phyloP scores from a whole-genome alignment of 1,140 invertebrate genomes.

The Eurosta solidaginis region DNA sequence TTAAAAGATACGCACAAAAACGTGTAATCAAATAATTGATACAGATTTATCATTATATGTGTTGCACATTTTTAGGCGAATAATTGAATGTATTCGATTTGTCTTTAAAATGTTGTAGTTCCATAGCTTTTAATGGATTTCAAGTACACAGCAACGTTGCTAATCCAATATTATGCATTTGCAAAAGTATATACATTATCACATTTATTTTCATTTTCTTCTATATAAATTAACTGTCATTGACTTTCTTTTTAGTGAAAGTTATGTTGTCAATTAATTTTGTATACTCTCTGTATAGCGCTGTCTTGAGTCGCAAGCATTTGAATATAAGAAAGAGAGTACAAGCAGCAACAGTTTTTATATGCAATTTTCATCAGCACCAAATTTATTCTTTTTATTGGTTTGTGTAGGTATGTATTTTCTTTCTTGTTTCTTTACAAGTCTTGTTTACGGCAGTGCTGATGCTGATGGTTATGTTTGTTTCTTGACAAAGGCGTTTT shows the following conservation, averaged over 20 bases:
- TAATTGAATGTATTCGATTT: too few relatives aligned
- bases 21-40: too few relatives aligned
- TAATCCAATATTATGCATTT: not conserved
- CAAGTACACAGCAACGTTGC: not conserved
- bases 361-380: not conserved
- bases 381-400: not conserved
- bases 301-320: not conserved
- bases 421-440: slow-evolving; percentile 14
- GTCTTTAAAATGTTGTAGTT: not conserved
- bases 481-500: not conserved
- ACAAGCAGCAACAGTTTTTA: not conserved
- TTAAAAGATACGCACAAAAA: too few relatives aligned
- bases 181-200: slow-evolving; percentile 15
- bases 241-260: not conserved
- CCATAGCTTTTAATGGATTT: not conserved
- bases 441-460: slow-evolving; percentile 23
- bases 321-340: not conserved
- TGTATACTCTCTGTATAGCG: not conserved
- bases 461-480: not conserved
- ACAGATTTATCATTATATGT: too few relatives aligned
- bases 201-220: not conserved
- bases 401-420: not conserved
- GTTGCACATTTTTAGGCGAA: too few relatives aligned
- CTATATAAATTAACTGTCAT: not conserved
- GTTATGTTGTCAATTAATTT: not conserved